Evolutionary conservation across 2,113 vertebrate genomes (phyloP).

Genomic region (Gallinago jamesoni): DNA sequence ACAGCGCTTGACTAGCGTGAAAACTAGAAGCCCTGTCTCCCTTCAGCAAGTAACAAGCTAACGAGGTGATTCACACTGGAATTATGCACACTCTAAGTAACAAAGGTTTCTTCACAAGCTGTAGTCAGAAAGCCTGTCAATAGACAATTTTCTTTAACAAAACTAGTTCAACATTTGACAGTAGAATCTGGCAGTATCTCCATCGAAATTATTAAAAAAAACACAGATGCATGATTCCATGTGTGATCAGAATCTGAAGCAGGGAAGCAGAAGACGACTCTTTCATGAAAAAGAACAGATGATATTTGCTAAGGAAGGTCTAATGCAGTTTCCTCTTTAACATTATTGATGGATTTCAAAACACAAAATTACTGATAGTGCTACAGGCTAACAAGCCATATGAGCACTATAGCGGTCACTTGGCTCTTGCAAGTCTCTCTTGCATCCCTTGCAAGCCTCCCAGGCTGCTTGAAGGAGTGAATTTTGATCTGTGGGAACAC

Average conservation of each 20-base stretch:
- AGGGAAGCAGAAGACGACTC: background rate
- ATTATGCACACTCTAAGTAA: background rate
- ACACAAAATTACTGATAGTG: background rate
- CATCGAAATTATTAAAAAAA: background rate
- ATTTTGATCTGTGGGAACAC: background rate
- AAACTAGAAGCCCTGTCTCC: background rate
- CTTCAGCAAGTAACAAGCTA: background rate
- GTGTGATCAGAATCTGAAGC: background rate
- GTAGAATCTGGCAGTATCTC: background rate
- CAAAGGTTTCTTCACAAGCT: background rate
- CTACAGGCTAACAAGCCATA: background rate
- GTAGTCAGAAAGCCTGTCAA: background rate
- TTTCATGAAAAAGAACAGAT: background rate
- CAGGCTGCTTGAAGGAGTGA: background rate
- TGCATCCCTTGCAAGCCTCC: background rate
- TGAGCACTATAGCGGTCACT: background rate
- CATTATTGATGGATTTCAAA: background rate
- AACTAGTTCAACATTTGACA: background rate
- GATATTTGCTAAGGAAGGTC: background rate
- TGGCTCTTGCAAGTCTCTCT: too few relatives aligned
- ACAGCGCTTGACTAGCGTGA: background rate
- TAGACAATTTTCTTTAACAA: background rate
- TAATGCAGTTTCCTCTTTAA: background rate
- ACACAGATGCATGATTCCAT: background rate
- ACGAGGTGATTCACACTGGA: background rate